Percentiles rank a stretch among this genome's conserved stretches.
phyloP scores from a whole-genome alignment of 2,797 vertebrate genomes.

The Parauchenoglanis punctatus region DNA sequence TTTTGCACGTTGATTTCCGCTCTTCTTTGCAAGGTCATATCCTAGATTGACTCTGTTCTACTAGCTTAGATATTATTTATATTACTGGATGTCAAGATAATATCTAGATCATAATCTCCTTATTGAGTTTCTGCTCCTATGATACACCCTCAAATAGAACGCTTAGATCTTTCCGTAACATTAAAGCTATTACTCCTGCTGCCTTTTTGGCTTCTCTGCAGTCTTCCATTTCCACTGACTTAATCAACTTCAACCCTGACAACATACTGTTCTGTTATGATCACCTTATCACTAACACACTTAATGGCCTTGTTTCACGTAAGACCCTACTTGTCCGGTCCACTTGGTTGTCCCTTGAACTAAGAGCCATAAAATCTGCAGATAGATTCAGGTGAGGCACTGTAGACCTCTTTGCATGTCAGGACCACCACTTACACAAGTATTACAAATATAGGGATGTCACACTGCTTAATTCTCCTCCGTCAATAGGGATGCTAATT shows the following conservation, averaged over 20 bases:
- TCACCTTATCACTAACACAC: background rate
- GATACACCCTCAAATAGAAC: background rate
- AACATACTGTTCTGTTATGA: background rate
- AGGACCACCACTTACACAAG: background rate
- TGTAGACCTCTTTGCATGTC: background rate
- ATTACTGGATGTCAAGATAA: background rate
- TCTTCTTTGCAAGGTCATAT: background rate
- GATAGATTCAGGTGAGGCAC: background rate
- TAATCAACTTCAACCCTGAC: background rate
- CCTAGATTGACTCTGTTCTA: background rate
- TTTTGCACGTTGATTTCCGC: background rate
- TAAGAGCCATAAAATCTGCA: background rate
- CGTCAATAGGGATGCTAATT: background rate
- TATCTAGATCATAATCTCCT: background rate
- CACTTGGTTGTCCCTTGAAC: background rate
- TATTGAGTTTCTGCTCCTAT: background rate
- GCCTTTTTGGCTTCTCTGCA: background rate
- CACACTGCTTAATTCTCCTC: background rate
- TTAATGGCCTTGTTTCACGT: background rate
- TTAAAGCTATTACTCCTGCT: background rate
- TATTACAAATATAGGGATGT: background rate
- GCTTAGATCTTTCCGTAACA: background rate
- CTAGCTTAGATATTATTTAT: background rate
- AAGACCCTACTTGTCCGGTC: background rate
- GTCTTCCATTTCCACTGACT: background rate